Evolutionary conservation across 1,140 invertebrate genomes (phyloP), one percentile per base, ranked within the genome.

Genomic region (Cydia amplana): DNA sequence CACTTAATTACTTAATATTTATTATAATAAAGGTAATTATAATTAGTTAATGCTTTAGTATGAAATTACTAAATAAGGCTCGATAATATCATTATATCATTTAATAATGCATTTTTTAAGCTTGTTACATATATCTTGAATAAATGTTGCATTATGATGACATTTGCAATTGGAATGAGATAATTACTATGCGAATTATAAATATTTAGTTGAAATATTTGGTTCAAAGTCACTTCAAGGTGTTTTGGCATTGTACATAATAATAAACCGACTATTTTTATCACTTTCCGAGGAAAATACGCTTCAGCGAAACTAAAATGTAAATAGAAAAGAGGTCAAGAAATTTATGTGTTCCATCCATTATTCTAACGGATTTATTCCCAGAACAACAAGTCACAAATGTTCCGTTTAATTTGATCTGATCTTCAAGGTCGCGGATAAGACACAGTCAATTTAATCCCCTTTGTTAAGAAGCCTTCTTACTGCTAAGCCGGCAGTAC

Each of bases 261-360:
- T 60, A 23, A 60, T 23, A 23, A 60, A 60, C 55, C 10, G 7
- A 9, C 18, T 60, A 60, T 60, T 60, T 23, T 60, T 60, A 60
- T 23, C 20, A 23, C 20, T 23, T 23, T 12, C 20, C 12, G 51
- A 55, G 51, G 46, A 55, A 18, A 55, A 60, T 60, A 60, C 55
- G 20, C 55, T 6, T 18, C 5, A n/a, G 5, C n/a, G 16, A 23
- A 23, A 60, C 18, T 60, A 10, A 60, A 60, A n/a, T 60, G 0
- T 20, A 23, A 60, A 60, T 60, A 60, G 55, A 60, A 60, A 23
- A 23, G 55, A 60, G 55, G 55, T 60, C 55, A 60, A 23, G 1
- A 60, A 60, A 60, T 60, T 23, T 20, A 49, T 49, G 10, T 60
- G 55, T 23, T 60, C 7, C 10, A 60, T 6, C 55, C 20, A 60